Conservation (phyloP, 2,888 invertebrate genomes). For the Napeogenes sylphis region DNA sequence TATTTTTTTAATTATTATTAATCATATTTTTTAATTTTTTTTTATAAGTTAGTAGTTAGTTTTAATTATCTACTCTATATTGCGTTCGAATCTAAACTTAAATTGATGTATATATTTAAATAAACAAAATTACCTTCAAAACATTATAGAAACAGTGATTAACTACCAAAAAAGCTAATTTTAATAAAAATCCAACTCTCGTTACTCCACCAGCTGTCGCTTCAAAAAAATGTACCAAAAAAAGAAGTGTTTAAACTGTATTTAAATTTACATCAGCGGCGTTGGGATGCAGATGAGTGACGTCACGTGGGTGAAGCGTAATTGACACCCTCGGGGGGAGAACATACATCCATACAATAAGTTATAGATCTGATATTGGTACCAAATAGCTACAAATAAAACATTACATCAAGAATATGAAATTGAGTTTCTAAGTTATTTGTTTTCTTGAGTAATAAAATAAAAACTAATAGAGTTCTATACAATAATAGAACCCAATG, state of each 20-base stretch:
- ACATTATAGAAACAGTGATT: not conserved
- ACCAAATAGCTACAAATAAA: not conserved
- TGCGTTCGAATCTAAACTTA: too few species aligned
- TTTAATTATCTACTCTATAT: too few species aligned
- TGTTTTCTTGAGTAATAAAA: not conserved
- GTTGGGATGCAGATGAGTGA: constrained; percentile 68
- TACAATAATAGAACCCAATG: constrained; percentile 15
- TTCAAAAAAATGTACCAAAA: constrained; percentile 48
- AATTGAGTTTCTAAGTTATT: not conserved
- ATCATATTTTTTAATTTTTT: too few species aligned
- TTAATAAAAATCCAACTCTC: not conserved
- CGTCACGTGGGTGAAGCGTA: constrained; percentile 56
- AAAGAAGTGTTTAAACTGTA: constrained; percentile 59
- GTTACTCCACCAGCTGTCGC: constrained; percentile 41
- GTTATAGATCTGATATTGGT: not conserved
- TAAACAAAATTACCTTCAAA: too few species aligned
- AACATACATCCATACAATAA: constrained; percentile 17
- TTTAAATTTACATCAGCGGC: constrained; percentile 64
- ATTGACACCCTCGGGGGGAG: constrained; percentile 46
- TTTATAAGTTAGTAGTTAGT: too few species aligned
- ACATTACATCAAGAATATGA: not conserved
- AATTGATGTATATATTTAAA: too few species aligned
- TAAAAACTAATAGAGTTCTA: constrained; percentile 15
- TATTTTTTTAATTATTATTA: constrained; percentile 5
- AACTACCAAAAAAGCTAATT: not conserved